Conservation (phyloP, 2,888 invertebrate genomes). For the Cantharis nigra region DNA sequence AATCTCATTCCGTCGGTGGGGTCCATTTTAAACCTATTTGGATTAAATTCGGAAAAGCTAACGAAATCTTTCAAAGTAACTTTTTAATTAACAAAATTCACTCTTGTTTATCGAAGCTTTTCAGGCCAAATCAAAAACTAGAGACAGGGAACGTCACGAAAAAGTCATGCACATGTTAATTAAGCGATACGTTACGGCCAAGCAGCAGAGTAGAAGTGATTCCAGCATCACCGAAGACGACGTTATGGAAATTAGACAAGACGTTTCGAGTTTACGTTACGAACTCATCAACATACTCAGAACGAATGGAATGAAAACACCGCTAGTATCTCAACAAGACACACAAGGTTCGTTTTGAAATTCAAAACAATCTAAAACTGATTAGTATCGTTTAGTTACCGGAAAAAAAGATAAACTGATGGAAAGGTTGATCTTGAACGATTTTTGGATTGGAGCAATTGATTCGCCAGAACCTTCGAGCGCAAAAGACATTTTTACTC, state of each 20-base stretch:
- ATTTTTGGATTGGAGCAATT: conserved; percentile 83
- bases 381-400: conserved; percentile 62
- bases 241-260: conserved; percentile 92
- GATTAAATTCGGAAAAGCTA: conserved; percentile 66
- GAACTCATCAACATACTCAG: conserved; percentile 89
- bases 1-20: conserved; percentile 91
- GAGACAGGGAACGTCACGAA: conserved; percentile 75
- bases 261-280: conserved; percentile 89
- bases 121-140: conserved; percentile 65
- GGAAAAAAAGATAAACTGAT: conserved; percentile 81
- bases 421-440: conserved; percentile 87
- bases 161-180: conserved; percentile 88
- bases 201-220: conserved; percentile 82
- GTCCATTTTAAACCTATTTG: conserved; percentile 68
- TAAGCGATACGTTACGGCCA: conserved; percentile 89
- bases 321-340: conserved; percentile 73
- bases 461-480: conserved; percentile 67
- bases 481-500: conserved; percentile 80
- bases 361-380: background rate
- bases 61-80: conserved; percentile 60
- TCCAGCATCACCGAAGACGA: conserved; percentile 91
- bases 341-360: conserved; percentile 61
- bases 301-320: conserved; percentile 85
- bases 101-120: conserved; percentile 42
- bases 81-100: background rate